Percentiles rank a stretch among this genome's conserved stretches.
Conservation (phyloP, 1,140 invertebrate genomes). For the Drosophila seguyi region DNA sequence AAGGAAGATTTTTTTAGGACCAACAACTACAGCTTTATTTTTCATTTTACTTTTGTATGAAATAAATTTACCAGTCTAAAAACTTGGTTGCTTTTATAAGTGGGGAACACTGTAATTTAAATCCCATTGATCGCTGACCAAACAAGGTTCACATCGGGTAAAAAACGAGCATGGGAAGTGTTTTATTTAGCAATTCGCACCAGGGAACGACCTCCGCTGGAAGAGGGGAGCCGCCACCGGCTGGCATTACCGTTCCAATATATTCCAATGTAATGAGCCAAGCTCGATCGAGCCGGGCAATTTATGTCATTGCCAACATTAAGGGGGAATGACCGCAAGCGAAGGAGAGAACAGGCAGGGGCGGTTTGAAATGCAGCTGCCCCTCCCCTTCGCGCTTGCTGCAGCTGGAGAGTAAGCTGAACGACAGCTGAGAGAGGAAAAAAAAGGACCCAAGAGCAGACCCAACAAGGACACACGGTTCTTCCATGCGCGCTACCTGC, state of each 20-base stretch:
- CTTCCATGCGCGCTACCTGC: constrained; percentile 20
- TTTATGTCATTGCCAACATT: constrained; percentile 31
- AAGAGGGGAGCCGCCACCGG: background rate
- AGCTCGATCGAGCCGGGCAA: constrained; percentile 18
- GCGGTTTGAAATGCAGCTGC: constrained; percentile 23
- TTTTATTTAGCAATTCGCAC: constrained; percentile 24
- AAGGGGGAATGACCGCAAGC: constrained; percentile 38
- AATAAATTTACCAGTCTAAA: background rate
- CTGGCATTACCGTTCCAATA: constrained; percentile 18
- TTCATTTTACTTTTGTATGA: background rate
- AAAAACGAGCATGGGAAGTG: constrained; percentile 21
- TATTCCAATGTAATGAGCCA: constrained; percentile 20
- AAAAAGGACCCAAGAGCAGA: background rate
- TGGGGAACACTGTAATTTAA: background rate
- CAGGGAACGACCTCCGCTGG: constrained; percentile 21
- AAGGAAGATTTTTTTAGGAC: background rate
- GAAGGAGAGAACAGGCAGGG: background rate
- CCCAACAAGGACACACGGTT: constrained; percentile 9
- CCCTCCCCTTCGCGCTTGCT: constrained; percentile 16
- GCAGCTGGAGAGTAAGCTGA: constrained; percentile 20
- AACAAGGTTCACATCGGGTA: constrained; percentile 1
- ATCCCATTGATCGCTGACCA: constrained; percentile 5
- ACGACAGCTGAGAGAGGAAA: constrained; percentile 20
- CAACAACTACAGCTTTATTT: background rate
- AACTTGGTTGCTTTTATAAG: background rate